phyloP scores from a whole-genome alignment of 2,113 vertebrate genomes.

The Henicopernis longicauda region DNA sequence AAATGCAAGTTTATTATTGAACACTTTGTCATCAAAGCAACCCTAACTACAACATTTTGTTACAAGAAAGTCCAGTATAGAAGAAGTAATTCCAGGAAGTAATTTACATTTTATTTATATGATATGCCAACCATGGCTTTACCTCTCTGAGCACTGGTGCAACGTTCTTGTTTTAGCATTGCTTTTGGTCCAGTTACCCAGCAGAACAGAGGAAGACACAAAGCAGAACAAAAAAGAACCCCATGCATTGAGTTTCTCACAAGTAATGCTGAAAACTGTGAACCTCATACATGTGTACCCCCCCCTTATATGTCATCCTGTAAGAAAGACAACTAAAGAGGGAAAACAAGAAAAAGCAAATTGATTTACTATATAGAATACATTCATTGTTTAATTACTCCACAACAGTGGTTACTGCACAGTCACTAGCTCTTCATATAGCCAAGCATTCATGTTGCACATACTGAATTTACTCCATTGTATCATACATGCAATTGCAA shows the following conservation, averaged over 20 bases:
- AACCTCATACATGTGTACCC: rapidly evolving
- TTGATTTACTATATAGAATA: not conserved
- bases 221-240: not conserved
- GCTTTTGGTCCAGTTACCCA: not conserved
- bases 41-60: not conserved
- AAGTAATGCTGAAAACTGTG: not conserved
- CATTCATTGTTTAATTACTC: not conserved
- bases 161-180: not conserved
- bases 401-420: not conserved
- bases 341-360: not conserved
- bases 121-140: rapidly evolving
- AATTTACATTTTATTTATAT: not conserved
- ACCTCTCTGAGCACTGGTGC: not conserved
- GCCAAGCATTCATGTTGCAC: not conserved
- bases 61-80: not conserved
- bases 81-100: not conserved
- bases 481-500: not conserved
- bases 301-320: not conserved
- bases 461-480: not conserved
- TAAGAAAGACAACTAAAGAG: not conserved
- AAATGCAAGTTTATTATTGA: not conserved
- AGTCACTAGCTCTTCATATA: not conserved
- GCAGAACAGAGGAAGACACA: not conserved
- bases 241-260: not conserved
- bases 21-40: not conserved